These are phyloP conservation scores for Prochilodus magdalenae DNA, from an alignment of 2,113 vertebrate species.

Conservation along the genomic window DNA sequence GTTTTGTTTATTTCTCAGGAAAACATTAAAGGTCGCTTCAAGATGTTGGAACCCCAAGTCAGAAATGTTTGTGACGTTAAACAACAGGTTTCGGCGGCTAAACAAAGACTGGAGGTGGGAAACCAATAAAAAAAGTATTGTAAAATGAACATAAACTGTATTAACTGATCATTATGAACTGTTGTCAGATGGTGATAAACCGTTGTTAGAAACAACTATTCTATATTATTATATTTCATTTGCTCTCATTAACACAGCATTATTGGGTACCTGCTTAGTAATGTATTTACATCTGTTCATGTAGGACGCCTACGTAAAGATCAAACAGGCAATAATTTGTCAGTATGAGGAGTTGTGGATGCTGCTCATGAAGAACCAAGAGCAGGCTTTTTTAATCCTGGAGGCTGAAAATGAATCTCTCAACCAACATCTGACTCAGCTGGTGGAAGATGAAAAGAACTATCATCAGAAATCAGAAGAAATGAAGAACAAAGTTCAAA, in stretches of 20 bases:
- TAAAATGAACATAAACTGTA: background rate
- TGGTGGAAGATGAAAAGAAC: background rate
- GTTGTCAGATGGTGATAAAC: too few species aligned
- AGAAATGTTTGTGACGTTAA: background rate
- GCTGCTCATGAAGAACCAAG: conserved; percentile 19
- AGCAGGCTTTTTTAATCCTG: conserved; percentile 31
- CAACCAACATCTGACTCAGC: background rate
- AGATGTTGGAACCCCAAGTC: background rate
- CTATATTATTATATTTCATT: too few species aligned
- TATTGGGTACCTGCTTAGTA: background rate
- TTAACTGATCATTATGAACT: too few species aligned
- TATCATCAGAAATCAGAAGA: background rate
- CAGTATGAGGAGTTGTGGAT: background rate
- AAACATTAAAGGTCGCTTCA: background rate
- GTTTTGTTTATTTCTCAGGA: background rate
- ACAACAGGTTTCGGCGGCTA: too few species aligned
- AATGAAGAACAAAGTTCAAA: background rate
- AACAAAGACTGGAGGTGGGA: conserved; percentile 10
- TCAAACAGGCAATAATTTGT: background rate
- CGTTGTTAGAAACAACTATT: too few species aligned
- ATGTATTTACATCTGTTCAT: background rate
- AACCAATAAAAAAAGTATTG: background rate
- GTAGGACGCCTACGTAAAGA: background rate
- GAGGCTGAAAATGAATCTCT: conserved; percentile 23
- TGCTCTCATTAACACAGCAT: too few species aligned